phyloP scores from a whole-genome alignment of 2,113 vertebrate genomes.

The Lasiurus borealis region DNA sequence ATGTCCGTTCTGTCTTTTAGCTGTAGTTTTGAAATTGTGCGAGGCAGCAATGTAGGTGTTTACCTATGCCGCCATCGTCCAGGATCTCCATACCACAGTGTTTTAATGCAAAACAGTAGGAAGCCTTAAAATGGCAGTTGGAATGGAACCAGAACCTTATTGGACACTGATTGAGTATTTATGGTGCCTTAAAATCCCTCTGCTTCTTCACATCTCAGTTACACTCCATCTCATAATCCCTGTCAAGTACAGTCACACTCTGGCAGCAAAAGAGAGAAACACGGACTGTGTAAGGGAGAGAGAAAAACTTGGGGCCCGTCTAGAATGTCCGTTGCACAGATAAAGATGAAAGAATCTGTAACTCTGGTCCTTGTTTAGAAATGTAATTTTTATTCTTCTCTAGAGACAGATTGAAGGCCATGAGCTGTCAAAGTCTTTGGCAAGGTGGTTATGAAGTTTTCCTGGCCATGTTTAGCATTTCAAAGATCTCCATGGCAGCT shows the following conservation, averaged over 20 bases:
- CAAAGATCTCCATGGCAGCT: neutral
- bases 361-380: slow-evolving; percentile 39
- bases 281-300: neutral
- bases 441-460: neutral
- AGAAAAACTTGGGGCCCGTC: neutral
- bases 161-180: neutral
- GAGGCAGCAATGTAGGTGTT: too few relatives aligned
- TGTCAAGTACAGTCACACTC: neutral
- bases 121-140: neutral
- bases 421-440: neutral
- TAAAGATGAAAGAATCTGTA: neutral
- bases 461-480: neutral
- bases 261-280: neutral
- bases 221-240: neutral
- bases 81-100: neutral
- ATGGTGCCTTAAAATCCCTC: neutral
- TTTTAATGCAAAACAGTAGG: neutral
- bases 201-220: neutral
- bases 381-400: neutral
- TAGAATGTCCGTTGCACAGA: neutral
- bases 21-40: too few relatives aligned
- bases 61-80: too few relatives aligned
- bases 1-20: too few relatives aligned
- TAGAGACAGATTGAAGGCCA: neutral
- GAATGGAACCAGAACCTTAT: neutral